A percentile compares a stretch with the other conserved stretches of the same genome.
These are phyloP conservation scores for Andinoacara biseriatus DNA, from an alignment of 2,113 vertebrate species.

Conservation along the genomic window DNA sequence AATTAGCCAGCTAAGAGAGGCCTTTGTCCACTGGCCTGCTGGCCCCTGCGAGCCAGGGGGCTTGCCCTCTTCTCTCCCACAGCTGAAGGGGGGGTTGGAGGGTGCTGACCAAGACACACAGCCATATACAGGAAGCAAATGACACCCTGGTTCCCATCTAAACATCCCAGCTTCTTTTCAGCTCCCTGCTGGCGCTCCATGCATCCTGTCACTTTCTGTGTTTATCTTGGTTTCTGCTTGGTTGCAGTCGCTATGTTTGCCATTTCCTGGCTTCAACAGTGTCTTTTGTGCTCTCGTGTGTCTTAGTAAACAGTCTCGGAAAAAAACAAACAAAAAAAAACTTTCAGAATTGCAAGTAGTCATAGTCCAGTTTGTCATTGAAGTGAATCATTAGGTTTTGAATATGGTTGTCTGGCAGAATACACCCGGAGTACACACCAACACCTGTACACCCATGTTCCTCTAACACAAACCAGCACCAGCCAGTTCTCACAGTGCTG, in stretches of 20 bases:
- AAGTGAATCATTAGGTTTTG: constrained; percentile 26
- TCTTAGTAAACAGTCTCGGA: neutral
- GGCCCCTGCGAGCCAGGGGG: constrained; percentile 65
- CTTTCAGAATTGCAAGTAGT: neutral
- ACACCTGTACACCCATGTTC: constrained; percentile 10
- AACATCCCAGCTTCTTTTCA: constrained; percentile 36
- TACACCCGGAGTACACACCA: neutral
- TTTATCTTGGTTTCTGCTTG: constrained; percentile 42
- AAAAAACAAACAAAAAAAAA: neutral
- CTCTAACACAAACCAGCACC: constrained; percentile 42
- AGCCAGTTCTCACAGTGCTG: constrained; percentile 59
- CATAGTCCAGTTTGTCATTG: neutral
- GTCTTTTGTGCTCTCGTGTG: constrained; percentile 14
- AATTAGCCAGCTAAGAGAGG: constrained; percentile 67
- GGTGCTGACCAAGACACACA: constrained; percentile 63
- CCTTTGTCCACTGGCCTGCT: constrained; percentile 72
- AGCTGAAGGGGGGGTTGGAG: constrained; percentile 17
- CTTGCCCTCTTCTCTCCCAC: constrained; percentile 46
- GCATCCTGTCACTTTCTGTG: constrained; percentile 14
- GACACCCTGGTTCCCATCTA: constrained; percentile 53
- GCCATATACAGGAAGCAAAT: constrained; percentile 52
- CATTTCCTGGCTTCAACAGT: constrained; percentile 7
- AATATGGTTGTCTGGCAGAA: neutral
- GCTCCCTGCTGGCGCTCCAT: constrained; percentile 26
- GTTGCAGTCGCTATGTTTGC: constrained; percentile 41